These are phyloP conservation scores for Cantharis rufa DNA, from an alignment of 2,888 invertebrate species.

Conservation along the genomic window DNA sequence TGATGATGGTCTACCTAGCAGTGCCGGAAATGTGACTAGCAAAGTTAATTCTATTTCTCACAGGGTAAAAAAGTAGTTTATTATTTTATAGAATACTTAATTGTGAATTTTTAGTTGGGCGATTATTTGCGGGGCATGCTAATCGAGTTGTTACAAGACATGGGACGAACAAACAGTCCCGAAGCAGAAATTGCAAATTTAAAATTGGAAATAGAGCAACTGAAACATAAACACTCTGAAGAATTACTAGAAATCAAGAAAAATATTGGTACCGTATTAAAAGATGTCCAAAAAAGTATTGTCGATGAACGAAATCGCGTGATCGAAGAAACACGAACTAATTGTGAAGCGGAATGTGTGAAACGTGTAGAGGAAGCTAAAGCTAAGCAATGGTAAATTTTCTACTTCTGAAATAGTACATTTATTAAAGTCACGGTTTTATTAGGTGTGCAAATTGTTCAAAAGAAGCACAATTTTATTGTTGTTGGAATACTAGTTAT, in stretches of 20 bases:
- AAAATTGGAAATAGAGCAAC: conserved; percentile 71
- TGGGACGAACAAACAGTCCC: conserved; percentile 60
- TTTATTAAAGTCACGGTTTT: conserved; percentile 3
- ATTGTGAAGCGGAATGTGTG: conserved; percentile 71
- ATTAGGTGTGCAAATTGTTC: conserved; percentile 80
- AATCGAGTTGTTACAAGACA: conserved; percentile 68
- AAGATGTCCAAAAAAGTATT: conserved; percentile 51
- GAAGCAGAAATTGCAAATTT: conserved; percentile 66
- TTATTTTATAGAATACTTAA: not conserved
- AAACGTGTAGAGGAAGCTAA: conserved; percentile 78
- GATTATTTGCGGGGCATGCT: conserved; percentile 73
- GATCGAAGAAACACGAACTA: conserved; percentile 67
- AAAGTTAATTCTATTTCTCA: conserved; percentile 52
- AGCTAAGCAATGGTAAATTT: conserved; percentile 78
- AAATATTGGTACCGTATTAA: conserved; percentile 49
- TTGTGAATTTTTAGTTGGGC: conserved; percentile 58
- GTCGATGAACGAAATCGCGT: conserved; percentile 66
- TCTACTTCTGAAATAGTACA: not conserved
- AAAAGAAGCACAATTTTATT: conserved; percentile 88
- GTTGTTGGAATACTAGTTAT: conserved; percentile 96
- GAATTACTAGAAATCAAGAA: conserved; percentile 67
- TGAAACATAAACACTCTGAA: conserved; percentile 72
- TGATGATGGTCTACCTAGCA: conserved; percentile 49
- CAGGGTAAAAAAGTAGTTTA: conserved; percentile 45
- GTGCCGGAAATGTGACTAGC: conserved; percentile 48